Conservation (phyloP, 1,140 invertebrate genomes). For the Leptinotarsa lineolata region DNA sequence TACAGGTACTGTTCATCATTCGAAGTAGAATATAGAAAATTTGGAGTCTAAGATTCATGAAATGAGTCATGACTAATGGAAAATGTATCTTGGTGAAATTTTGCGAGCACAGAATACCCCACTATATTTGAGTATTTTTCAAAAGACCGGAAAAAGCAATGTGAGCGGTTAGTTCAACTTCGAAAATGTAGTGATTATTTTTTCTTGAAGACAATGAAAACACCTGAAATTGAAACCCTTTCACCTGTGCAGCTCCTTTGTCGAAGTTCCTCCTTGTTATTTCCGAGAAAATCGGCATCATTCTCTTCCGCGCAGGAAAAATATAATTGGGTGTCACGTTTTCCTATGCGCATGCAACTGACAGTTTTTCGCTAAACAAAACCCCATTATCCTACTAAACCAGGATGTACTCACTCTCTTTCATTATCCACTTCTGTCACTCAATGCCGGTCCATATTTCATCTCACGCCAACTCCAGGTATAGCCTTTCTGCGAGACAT, state of each 20-base stretch:
- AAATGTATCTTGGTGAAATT: too few relatives aligned
- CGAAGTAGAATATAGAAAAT: too few relatives aligned
- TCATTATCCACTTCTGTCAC: slow-evolving; percentile 23
- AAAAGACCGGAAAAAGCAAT: too few relatives aligned
- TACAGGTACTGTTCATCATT: too few relatives aligned
- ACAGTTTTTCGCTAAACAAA: slow-evolving; percentile 27
- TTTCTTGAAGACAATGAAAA: too few relatives aligned
- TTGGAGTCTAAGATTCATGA: too few relatives aligned
- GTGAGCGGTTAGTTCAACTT: too few relatives aligned
- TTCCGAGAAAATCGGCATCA: background rate
- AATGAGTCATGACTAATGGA: too few relatives aligned
- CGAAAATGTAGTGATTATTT: too few relatives aligned
- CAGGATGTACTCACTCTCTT: slow-evolving; percentile 21
- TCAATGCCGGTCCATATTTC: slow-evolving; percentile 28
- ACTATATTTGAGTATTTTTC: too few relatives aligned
- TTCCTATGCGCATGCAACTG: slow-evolving; percentile 17
- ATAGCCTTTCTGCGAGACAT: slow-evolving; percentile 17
- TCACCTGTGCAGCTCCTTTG: background rate
- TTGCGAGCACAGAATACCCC: too few relatives aligned
- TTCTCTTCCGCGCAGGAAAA: background rate
- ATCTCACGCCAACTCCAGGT: slow-evolving; percentile 24
- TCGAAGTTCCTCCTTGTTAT: background rate
- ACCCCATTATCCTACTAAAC: slow-evolving; percentile 23
- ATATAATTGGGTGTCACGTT: slow-evolving; percentile 6
- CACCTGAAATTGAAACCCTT: background rate